A percentile compares a stretch with the other conserved stretches of the same genome.
Conservation (phyloP, 2,797 vertebrate species). For the Micromesistius poutassou region DNA sequence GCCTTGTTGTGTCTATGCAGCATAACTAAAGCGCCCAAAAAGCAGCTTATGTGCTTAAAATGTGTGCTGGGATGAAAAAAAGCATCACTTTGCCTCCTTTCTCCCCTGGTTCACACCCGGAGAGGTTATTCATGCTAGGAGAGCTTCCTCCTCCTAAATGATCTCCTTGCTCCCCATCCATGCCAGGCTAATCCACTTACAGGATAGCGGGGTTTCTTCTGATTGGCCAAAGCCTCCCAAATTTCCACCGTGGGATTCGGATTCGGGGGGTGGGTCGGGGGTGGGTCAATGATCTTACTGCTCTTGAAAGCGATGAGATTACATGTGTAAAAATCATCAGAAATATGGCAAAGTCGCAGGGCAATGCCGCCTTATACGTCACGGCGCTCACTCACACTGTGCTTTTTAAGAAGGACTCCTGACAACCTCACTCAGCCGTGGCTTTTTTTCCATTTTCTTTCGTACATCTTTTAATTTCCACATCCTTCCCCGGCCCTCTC, state of each 20-base stretch:
- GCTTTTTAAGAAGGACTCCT: no score
- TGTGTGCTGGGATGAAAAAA: conserved; percentile 55
- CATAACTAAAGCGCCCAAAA: conserved; percentile 74
- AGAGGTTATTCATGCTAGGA: conserved; percentile 61
- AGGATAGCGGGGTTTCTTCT: conserved; percentile 48
- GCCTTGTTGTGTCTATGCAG: conserved; percentile 58
- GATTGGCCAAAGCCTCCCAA: conserved; percentile 51
- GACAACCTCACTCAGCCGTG: neutral
- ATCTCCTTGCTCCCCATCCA: conserved; percentile 25
- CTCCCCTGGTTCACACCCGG: conserved; percentile 60
- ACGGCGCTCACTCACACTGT: no score
- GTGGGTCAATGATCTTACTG: conserved; percentile 40
- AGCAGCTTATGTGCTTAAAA: conserved; percentile 77
- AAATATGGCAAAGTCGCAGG: neutral
- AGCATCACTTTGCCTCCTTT: conserved; percentile 52
- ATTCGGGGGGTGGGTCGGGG: no score
- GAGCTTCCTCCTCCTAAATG: conserved; percentile 47
- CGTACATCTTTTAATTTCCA: neutral
- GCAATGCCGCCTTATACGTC: no score
- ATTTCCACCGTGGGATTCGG: conserved; percentile 41
- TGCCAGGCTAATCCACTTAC: conserved; percentile 64
- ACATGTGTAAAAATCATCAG: neutral
- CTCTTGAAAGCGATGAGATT: neutral
- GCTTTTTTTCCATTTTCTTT: neutral
- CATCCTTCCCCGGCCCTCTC: neutral